Evolutionary conservation across 2,113 vertebrate genomes (phyloP).

Genomic region (Toxotes jaculatrix): DNA sequence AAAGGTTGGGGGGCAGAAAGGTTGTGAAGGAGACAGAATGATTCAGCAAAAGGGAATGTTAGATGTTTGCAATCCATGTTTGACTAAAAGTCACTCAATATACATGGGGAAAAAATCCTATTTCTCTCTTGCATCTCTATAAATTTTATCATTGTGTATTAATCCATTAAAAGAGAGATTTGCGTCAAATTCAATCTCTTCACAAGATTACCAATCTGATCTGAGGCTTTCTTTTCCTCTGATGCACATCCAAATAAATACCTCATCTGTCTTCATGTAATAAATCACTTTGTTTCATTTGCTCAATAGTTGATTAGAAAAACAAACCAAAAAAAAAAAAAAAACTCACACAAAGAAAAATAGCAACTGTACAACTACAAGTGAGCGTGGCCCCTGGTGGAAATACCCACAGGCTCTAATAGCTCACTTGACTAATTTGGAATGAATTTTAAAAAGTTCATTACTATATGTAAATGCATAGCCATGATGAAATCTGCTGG

Average conservation of each 20-base stretch:
- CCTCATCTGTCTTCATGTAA: conserved; percentile 48
- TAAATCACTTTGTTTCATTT: conserved; percentile 56
- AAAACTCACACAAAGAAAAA: neutral
- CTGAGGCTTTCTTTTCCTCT: conserved; percentile 47
- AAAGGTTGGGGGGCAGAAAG: neutral
- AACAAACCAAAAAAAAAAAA: neutral
- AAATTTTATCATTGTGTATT: conserved; percentile 33
- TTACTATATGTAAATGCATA: conserved; percentile 84
- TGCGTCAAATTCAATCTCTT: conserved; percentile 54
- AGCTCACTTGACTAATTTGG: conserved; percentile 79
- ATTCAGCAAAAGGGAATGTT: neutral
- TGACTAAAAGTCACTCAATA: conserved; percentile 15
- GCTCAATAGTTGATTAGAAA: conserved; percentile 12
- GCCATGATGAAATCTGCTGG: conserved; percentile 74
- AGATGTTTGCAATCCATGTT: conserved; percentile 17
- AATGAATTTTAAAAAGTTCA: conserved; percentile 81
- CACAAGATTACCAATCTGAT: conserved; percentile 44
- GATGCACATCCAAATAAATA: conserved; percentile 66
- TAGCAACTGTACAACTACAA: conserved; percentile 34
- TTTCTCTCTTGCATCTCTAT: conserved; percentile 15
- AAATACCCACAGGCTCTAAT: conserved; percentile 73
- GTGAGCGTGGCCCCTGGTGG: conserved; percentile 45
- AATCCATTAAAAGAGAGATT: conserved; percentile 65
- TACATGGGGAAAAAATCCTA: neutral
- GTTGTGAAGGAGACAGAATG: conserved; percentile 10